phyloP scores from a whole-genome alignment of 2,888 invertebrate genomes.

The Drosophila paramelanica region DNA sequence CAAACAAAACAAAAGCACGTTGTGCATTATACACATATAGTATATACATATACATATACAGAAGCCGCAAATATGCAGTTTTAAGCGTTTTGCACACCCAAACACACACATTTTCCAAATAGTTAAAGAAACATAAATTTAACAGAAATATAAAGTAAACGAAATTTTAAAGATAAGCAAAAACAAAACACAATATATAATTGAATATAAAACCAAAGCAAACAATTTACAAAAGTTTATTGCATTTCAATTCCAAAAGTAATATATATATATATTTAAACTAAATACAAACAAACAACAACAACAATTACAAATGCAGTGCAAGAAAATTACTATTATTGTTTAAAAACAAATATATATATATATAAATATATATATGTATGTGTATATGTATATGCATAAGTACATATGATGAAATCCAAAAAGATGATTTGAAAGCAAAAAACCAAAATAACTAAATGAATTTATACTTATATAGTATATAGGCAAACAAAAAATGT shows the following conservation, averaged over 20 bases:
- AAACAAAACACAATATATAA: slow-evolving; percentile 6
- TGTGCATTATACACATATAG: too few relatives aligned
- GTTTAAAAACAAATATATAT: slow-evolving; percentile 23
- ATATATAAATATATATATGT: not conserved
- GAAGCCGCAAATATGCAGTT: slow-evolving; percentile 1
- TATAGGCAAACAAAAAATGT: slow-evolving; percentile 10
- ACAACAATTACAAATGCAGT: slow-evolving; percentile 31
- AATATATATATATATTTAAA: slow-evolving; percentile 30
- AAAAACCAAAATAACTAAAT: not conserved
- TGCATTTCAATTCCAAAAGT: slow-evolving; percentile 54
- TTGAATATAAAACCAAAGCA: slow-evolving; percentile 27
- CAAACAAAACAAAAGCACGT: not conserved
- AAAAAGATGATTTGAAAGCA: not conserved
- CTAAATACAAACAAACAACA: slow-evolving; percentile 13
- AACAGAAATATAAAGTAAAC: slow-evolving; percentile 3
- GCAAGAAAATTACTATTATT: slow-evolving; percentile 39
- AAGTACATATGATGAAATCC: slow-evolving; percentile 1
- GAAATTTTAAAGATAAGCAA: slow-evolving; percentile 36
- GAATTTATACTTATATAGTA: slow-evolving; percentile 12
- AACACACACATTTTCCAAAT: slow-evolving; percentile 29
- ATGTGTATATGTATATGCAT: not conserved
- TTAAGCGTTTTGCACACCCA: slow-evolving; percentile 47
- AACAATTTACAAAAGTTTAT: slow-evolving; percentile 51
- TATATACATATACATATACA: too few relatives aligned
- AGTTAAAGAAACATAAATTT: slow-evolving; percentile 41